These are phyloP conservation scores for Oreochromis niloticus DNA, from an alignment of 2,113 vertebrate species.

Conservation along the genomic window DNA sequence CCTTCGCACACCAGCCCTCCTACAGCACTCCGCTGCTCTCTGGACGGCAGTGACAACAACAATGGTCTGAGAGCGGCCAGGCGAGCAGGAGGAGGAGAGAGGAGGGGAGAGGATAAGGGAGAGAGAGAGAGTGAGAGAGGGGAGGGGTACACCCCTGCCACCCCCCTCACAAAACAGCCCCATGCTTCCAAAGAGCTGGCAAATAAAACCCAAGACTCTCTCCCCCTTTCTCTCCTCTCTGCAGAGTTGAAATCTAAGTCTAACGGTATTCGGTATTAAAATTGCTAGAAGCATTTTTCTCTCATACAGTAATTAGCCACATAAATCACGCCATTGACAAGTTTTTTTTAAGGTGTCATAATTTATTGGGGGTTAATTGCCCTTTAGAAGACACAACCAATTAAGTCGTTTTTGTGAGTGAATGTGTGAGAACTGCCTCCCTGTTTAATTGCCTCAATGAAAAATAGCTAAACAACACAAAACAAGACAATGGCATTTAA, in stretches of 20 bases:
- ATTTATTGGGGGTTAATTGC: constrained; percentile 59
- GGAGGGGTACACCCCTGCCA: not conserved
- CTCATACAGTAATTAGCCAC: not conserved
- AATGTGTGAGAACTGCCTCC: constrained; percentile 47
- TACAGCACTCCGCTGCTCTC: constrained; percentile 35
- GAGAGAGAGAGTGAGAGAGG: not conserved
- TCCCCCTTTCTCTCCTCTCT: not conserved
- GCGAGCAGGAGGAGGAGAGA: constrained; percentile 32
- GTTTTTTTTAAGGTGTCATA: constrained; percentile 2
- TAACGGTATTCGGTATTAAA: not conserved
- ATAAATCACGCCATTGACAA: not conserved
- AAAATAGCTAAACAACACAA: not conserved
- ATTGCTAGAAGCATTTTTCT: not conserved
- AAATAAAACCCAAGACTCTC: not conserved
- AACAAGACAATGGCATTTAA: constrained; percentile 58
- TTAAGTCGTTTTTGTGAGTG: constrained; percentile 41
- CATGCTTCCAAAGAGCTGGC: not conserved
- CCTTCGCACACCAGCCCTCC: not conserved
- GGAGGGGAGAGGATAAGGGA: not conserved
- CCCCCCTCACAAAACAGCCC: constrained; percentile 1
- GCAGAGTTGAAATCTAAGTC: not conserved
- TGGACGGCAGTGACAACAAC: constrained; percentile 68
- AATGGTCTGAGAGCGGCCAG: constrained; percentile 66
- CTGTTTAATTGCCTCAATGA: constrained; percentile 65
- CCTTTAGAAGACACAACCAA: constrained; percentile 37